Evolutionary conservation across 2,113 vertebrate genomes (phyloP).

Genomic region (Nicator chloris): DNA sequence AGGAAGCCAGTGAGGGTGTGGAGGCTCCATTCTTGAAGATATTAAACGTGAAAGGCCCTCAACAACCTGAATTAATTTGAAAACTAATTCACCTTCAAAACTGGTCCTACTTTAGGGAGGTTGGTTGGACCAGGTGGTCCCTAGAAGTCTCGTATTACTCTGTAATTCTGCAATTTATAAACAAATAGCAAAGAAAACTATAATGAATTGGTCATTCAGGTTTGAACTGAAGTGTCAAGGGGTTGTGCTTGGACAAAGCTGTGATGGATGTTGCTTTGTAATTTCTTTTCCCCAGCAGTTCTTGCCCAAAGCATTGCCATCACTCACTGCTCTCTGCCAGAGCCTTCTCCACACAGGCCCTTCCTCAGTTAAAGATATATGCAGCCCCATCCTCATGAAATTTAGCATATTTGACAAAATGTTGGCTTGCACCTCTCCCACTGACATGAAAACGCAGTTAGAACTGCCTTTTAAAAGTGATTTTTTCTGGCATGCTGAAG

Average conservation of each 20-base stretch:
- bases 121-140: background rate
- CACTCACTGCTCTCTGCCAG: background rate
- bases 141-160: background rate
- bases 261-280: background rate
- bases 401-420: background rate
- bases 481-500: slow-evolving; percentile 12
- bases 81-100: background rate
- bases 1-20: background rate
- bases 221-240: background rate
- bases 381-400: background rate
- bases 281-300: background rate
- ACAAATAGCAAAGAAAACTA: background rate
- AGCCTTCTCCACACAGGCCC: background rate
- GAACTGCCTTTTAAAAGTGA: background rate
- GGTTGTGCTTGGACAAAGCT: background rate
- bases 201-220: background rate
- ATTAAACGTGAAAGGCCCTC: background rate
- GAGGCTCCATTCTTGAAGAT: background rate
- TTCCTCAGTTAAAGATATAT: background rate
- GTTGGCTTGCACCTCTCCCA: slow-evolving; percentile 14
- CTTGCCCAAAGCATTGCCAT: background rate
- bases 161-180: background rate
- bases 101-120: background rate
- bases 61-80: background rate
- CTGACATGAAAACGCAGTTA: background rate